Base-by-base conservation (phyloP, 2,113 vertebrate genomes). In the Menura novaehollandiae region DNA sequence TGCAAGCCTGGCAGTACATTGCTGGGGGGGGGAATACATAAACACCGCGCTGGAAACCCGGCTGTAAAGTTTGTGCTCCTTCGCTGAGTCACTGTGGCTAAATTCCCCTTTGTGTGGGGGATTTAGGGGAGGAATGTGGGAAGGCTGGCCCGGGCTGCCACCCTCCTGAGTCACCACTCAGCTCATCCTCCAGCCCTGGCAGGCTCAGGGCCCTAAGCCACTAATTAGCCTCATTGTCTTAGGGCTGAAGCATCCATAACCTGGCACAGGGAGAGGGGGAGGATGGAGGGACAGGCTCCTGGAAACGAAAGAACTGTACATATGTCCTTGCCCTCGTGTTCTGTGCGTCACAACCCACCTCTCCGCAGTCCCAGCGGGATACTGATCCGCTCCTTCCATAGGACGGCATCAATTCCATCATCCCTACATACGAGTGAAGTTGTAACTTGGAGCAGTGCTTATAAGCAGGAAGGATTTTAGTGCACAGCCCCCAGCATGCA, bases 31-130 rank as follows among this genome's bases (percentile, higher is more conserved):
- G 62, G 39, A 56, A 75, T 75, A 85, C 68, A 88, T 43, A 91
- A 97, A 96, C 88, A 91, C 33, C 6, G 46, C 21, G 52, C 88
- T 96, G 52, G 43, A 69, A 96, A 87, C 89, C 79, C 16, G 43
- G 78, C 84, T 94, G 86, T 94, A 80, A 97, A 97, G 91, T 96
- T 76, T 85, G 86, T 79, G 88, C 89, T 88, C 74, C 94, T 69
- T 83, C 78, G 92, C 95, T 93, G 94, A 90, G 91, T 93, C 74
- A 94, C 93, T 49, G 79, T 26, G 86, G 92, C 89, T 59, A 28
- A 78, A 55, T 30, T 64, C 89, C 60, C 83, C 26, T 51, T 47
- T 89, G 66, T 83, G 76, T 49, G 44, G 79, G 72, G 92, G 82
- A 78, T 93, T 76, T 85, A 59, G 80, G 49, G 60, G 63, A 73